Percentiles rank a stretch among this genome's conserved stretches.
Evolutionary conservation across 2,888 invertebrate species (phyloP).

Genomic region (Caenorhabditis sinica): DNA sequence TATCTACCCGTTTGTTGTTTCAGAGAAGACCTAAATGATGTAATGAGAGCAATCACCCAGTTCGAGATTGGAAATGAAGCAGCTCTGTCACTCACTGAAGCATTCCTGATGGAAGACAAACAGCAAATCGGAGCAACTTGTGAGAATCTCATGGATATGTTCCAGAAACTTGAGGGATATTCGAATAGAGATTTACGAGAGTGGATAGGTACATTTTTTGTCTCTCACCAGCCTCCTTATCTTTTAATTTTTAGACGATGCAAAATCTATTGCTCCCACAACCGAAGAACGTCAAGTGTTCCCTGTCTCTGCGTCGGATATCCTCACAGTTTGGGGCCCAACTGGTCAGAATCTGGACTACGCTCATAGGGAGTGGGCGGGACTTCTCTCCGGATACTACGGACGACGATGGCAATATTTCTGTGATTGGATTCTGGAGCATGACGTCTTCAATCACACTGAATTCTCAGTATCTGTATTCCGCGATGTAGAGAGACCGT

Average conservation of each 20-base stretch:
- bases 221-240: not conserved
- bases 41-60: conserved; percentile 63
- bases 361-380: conserved; percentile 70
- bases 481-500: conserved; percentile 65
- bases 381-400: conserved; percentile 70
- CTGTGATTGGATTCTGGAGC: conserved; percentile 70
- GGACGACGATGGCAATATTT: conserved; percentile 71
- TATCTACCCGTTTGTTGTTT: not conserved
- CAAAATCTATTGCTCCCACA: conserved; percentile 44
- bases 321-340: conserved; percentile 61
- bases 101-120: conserved; percentile 61
- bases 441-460: conserved; percentile 60
- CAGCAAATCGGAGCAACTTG: conserved; percentile 55
- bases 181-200: conserved; percentile 56
- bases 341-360: conserved; percentile 59
- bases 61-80: conserved; percentile 68
- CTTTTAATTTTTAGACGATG: conserved; percentile 27
- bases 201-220: conserved; percentile 46
- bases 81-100: conserved; percentile 63
- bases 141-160: conserved; percentile 50
- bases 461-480: conserved; percentile 61
- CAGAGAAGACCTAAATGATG: conserved; percentile 69
- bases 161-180: conserved; percentile 49
- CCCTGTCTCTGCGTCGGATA: conserved; percentile 36
- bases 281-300: conserved; percentile 50